Evolutionary conservation across 1,140 invertebrate genomes (phyloP).

Genomic region (Papilio aristodemus): DNA sequence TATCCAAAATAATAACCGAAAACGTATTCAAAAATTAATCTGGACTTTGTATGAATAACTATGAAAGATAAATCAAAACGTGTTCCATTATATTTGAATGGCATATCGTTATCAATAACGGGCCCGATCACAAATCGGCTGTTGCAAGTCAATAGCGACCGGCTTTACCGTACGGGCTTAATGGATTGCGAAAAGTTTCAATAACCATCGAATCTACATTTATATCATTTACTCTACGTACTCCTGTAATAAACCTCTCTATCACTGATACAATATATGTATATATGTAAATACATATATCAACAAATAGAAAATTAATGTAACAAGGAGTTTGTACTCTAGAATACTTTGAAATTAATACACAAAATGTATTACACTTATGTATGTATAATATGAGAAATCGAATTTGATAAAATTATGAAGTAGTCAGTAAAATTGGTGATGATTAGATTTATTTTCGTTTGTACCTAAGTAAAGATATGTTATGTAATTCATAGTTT

Average conservation of each 20-base stretch:
- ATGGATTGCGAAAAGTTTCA: slow-evolving; percentile 35
- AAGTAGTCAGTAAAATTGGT: no score
- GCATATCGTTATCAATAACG: slow-evolving; percentile 35
- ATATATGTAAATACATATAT: not conserved
- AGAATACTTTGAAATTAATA: no score
- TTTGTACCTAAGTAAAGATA: not conserved
- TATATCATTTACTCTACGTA: slow-evolving; percentile 22
- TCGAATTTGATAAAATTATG: no score
- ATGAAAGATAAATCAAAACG: slow-evolving; percentile 27
- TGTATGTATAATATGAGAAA: no score
- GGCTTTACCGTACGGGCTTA: slow-evolving; percentile 34
- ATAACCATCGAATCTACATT: slow-evolving; percentile 35
- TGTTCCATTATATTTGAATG: slow-evolving; percentile 30
- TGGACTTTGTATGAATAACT: slow-evolving; percentile 1
- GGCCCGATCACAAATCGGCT: slow-evolving; percentile 32
- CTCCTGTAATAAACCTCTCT: slow-evolving; percentile 4
- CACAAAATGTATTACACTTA: no score
- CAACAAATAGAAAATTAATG: no score
- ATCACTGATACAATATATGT: not conserved
- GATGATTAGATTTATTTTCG: no score
- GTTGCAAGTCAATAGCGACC: slow-evolving; percentile 33
- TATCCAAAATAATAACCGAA: not conserved
- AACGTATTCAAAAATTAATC: not conserved
- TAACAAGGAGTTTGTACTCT: no score
- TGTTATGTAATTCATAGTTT: not conserved